Percentiles rank a stretch among this genome's conserved stretches.
These are phyloP conservation scores for Sycobia sp. DNA, from an alignment of 1,140 invertebrate species.

Conservation along the genomic window DNA sequence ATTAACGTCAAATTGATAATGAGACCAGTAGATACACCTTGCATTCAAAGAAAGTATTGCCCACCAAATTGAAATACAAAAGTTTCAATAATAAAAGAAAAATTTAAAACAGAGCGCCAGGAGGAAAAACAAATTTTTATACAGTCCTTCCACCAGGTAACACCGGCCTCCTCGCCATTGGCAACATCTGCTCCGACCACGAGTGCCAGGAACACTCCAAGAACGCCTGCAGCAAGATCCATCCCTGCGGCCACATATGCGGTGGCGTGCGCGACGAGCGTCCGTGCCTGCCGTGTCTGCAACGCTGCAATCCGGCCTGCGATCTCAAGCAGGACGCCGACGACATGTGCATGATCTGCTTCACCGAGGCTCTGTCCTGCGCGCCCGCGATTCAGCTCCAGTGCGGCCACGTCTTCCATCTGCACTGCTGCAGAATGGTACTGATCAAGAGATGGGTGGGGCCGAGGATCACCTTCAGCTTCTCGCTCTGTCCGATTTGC, in stretches of 20 bases:
- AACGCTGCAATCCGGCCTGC: slow-evolving; percentile 77
- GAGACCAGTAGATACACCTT: no score
- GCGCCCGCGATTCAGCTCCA: slow-evolving; percentile 92
- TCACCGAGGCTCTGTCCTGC: slow-evolving; percentile 92
- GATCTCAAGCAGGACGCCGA: slow-evolving; percentile 90
- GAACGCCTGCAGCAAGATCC: slow-evolving; percentile 82
- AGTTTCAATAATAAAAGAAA: background rate
- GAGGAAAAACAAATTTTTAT: background rate
- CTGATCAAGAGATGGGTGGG: slow-evolving; percentile 90
- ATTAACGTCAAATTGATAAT: no score
- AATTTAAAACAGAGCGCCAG: background rate
- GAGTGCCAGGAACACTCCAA: slow-evolving; percentile 90
- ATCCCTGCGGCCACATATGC: slow-evolving; percentile 90
- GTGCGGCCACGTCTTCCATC: slow-evolving; percentile 96
- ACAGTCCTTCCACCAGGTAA: slow-evolving; percentile 61
- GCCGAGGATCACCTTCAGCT: slow-evolving; percentile 94
- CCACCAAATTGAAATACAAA: no score
- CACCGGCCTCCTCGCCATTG: slow-evolving; percentile 84
- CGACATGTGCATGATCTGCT: slow-evolving; percentile 99
- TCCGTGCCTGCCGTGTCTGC: slow-evolving; percentile 86
- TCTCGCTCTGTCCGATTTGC: slow-evolving; percentile 95
- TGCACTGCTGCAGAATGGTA: slow-evolving; percentile 87
- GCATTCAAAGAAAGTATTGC: no score
- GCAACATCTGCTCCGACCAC: slow-evolving; percentile 90
- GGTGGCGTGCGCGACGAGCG: slow-evolving; percentile 86